Evolutionary conservation across 2,797 vertebrate genomes (phyloP).

Genomic region (Pampus argenteus): DNA sequence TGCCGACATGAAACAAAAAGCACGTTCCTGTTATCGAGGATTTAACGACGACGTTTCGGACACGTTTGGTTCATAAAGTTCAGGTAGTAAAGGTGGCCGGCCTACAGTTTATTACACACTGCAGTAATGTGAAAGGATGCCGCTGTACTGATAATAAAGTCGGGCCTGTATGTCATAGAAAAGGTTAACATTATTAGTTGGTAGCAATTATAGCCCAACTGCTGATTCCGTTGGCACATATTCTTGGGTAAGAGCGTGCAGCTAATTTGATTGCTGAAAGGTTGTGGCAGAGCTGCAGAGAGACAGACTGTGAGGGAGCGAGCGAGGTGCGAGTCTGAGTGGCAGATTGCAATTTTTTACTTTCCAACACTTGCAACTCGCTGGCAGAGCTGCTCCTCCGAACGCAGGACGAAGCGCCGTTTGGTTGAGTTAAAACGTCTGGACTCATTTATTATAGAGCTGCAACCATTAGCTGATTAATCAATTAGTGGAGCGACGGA

Average conservation of each 20-base stretch:
- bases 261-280: constrained; percentile 68
- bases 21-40: neutral
- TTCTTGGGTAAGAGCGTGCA: constrained; percentile 43
- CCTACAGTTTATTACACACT: neutral
- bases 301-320: constrained; percentile 41
- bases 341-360: constrained; percentile 48
- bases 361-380: constrained; percentile 27
- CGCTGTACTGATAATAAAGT: constrained; percentile 57
- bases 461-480: too few species aligned
- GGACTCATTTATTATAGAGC: too few species aligned
- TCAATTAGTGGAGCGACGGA: too few species aligned
- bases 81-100: constrained; percentile 8
- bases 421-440: constrained; percentile 5
- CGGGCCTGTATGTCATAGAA: constrained; percentile 44
- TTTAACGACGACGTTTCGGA: neutral
- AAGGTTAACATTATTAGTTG: constrained; percentile 74
- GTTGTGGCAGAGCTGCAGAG: constrained; percentile 51
- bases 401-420: neutral
- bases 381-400: constrained; percentile 4
- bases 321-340: constrained; percentile 52
- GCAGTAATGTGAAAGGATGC: constrained; percentile 9
- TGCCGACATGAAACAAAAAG: neutral
- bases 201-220: constrained; percentile 68
- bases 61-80: constrained; percentile 12
- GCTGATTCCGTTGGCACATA: constrained; percentile 63